phyloP scores from a whole-genome alignment of 2,797 vertebrate species.

The Phrynocephalus guinanensis region DNA sequence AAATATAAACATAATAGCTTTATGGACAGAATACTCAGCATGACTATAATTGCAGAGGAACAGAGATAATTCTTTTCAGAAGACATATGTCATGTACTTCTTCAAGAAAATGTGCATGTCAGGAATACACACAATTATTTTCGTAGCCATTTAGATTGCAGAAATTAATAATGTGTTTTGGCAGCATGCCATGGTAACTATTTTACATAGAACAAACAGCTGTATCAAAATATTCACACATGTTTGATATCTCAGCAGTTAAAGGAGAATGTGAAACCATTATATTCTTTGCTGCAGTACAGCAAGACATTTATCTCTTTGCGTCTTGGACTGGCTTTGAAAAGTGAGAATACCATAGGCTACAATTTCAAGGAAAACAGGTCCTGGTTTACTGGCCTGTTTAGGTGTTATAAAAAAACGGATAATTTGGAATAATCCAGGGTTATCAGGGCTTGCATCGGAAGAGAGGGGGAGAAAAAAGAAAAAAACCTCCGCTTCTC shows the following conservation, averaged over 20 bases:
- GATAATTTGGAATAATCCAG: background rate
- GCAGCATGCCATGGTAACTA: slow-evolving; percentile 11
- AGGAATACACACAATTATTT: background rate
- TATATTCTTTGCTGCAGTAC: background rate
- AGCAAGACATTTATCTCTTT: slow-evolving; percentile 1
- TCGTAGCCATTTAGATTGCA: slow-evolving; percentile 13
- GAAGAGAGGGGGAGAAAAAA: too few species aligned
- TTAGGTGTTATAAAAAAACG: background rate
- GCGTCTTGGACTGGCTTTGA: slow-evolving; percentile 10
- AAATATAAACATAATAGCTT: slow-evolving; percentile 18
- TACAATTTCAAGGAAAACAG: too few species aligned
- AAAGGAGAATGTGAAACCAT: background rate
- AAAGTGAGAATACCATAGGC: too few species aligned
- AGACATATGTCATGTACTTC: slow-evolving; percentile 2
- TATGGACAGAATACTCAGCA: slow-evolving; percentile 1
- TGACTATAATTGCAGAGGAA: slow-evolving; percentile 26
- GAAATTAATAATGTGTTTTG: slow-evolving; percentile 21
- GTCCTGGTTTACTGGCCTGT: too few species aligned
- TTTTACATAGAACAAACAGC: slow-evolving; percentile 11
- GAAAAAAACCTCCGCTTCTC: too few species aligned
- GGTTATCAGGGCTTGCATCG: too few species aligned
- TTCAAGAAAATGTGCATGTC: slow-evolving; percentile 13
- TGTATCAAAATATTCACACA: background rate
- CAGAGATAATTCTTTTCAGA: slow-evolving; percentile 16
- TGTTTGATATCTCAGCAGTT: slow-evolving; percentile 8